These are phyloP conservation scores for Acrocephalus kingi DNA, from an alignment of 2,113 vertebrate genomes.

Conservation along the genomic window DNA sequence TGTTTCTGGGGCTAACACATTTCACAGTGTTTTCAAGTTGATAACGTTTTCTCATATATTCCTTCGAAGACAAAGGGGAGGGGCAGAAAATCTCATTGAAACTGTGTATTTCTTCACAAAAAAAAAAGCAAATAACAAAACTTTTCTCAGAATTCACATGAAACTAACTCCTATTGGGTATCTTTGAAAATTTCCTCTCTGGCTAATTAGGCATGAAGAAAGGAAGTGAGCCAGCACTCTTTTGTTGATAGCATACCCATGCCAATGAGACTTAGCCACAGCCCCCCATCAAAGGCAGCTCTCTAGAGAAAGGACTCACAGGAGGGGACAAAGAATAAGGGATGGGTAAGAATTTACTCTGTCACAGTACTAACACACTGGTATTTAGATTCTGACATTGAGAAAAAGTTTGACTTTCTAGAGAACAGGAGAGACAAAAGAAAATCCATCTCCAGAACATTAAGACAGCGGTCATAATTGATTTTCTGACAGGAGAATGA, in stretches of 20 bases:
- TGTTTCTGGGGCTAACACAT: not conserved
- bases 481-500: not conserved
- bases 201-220: conserved; percentile 25
- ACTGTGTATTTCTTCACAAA: not conserved
- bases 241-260: not conserved
- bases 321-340: not conserved
- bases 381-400: not conserved
- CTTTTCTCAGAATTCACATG: not conserved
- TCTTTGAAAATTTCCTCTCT: conserved; percentile 30
- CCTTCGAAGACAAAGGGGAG: not conserved
- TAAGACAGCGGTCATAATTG: not conserved
- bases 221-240: not conserved
- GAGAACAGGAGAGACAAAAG: not conserved
- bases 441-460: not conserved
- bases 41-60: not conserved
- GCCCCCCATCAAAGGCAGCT: not conserved
- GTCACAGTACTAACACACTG: not conserved
- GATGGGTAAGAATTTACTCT: not conserved
- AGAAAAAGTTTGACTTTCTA: not conserved
- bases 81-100: not conserved
- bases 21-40: not conserved
- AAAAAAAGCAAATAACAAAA: not conserved
- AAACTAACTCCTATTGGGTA: not conserved
- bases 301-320: not conserved
- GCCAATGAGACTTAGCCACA: not conserved